These are phyloP conservation scores for Patella vulgata DNA, from an alignment of 1,140 invertebrate species.

Conservation along the genomic window DNA sequence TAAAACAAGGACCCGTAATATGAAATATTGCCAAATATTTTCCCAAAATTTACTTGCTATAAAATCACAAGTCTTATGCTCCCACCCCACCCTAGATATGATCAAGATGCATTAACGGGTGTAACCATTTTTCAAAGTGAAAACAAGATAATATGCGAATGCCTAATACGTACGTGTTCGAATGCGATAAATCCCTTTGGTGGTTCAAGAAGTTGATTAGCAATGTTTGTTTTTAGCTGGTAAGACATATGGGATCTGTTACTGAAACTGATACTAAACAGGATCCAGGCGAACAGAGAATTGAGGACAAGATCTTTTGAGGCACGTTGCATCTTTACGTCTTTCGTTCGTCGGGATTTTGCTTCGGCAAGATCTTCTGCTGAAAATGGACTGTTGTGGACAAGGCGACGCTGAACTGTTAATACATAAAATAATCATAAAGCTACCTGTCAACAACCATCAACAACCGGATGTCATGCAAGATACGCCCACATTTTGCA, in stretches of 20 bases:
- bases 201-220: constrained; percentile 28
- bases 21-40: no score
- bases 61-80: no score
- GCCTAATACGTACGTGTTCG: background rate
- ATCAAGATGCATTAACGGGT: no score
- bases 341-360: background rate
- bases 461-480: no score
- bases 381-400: constrained; percentile 6
- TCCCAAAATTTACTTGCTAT: no score
- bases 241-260: constrained; percentile 58
- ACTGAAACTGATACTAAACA: constrained; percentile 61
- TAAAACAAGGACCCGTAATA: no score
- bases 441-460: no score
- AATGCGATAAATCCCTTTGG: background rate
- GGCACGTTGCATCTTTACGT: background rate
- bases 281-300: constrained; percentile 60
- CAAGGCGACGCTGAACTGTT: background rate
- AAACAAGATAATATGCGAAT: no score
- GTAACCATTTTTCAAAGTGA: no score
- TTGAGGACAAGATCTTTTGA: constrained; percentile 61
- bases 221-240: constrained; percentile 56
- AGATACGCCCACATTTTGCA: no score
- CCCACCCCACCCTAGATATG: no score
- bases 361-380: background rate
- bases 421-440: background rate